Percentiles rank a stretch among this genome's conserved stretches.
These are phyloP conservation scores for Chloroceryle aenea DNA, from an alignment of 2,113 vertebrate genomes.

Conservation along the genomic window DNA sequence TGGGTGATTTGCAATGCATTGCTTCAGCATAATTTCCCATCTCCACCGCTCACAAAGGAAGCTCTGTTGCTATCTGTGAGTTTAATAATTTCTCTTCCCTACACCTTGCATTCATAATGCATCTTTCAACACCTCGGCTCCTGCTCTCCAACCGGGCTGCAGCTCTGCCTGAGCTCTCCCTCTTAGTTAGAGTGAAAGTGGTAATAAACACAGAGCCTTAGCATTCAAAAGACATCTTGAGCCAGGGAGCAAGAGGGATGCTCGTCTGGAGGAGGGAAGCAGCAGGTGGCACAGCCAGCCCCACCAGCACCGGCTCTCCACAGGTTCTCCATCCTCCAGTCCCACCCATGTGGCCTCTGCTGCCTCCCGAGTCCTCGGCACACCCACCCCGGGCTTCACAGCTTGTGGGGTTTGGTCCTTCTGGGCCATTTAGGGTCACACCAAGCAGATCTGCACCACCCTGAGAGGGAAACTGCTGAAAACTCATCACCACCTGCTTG, in stretches of 20 bases:
- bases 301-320: background rate
- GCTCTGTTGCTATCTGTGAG: constrained; percentile 70
- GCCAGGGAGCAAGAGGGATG: rapidly evolving
- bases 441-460: background rate
- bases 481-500: background rate
- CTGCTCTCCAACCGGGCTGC: constrained; percentile 13
- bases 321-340: rapidly evolving
- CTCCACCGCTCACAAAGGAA: constrained; percentile 74
- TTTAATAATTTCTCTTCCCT: constrained; percentile 76
- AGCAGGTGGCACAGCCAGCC: background rate
- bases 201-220: background rate
- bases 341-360: background rate
- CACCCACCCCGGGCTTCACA: background rate
- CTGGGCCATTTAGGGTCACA: background rate
- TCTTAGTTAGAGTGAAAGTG: background rate
- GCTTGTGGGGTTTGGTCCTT: rapidly evolving
- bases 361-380: rapidly evolving
- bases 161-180: background rate
- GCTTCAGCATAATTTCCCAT: constrained; percentile 77
- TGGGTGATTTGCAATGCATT: constrained; percentile 79
- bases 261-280: background rate
- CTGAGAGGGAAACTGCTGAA: background rate
- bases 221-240: background rate
- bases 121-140: background rate
- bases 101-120: constrained; percentile 65